Percentiles rank a stretch among this genome's conserved stretches.
Conservation (phyloP, 2,888 invertebrate genomes). For the Argyra leucocephala region DNA sequence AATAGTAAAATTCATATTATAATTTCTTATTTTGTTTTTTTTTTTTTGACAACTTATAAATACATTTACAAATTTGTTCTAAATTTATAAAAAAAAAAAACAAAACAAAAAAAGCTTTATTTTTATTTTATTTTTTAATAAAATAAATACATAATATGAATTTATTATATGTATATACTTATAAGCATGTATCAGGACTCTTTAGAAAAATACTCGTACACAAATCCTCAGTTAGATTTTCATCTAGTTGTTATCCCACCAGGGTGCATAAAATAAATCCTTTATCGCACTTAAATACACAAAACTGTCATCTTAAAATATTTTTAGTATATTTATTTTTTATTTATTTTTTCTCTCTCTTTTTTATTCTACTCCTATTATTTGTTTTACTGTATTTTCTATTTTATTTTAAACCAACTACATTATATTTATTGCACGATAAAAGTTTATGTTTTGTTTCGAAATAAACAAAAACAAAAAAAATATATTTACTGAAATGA, state of each 20-base stretch:
- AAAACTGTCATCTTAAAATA: background rate
- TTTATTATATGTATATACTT: background rate
- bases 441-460: too few relatives aligned
- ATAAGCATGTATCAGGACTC: too few relatives aligned
- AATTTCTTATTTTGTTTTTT: too few relatives aligned
- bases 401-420: background rate
- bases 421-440: background rate
- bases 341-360: background rate
- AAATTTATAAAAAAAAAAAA: too few relatives aligned
- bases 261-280: constrained; percentile 6
- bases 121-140: background rate
- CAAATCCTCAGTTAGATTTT: background rate
- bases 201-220: background rate
- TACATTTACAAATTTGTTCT: too few relatives aligned
- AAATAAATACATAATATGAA: too few relatives aligned
- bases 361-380: background rate
- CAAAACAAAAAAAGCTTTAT: too few relatives aligned
- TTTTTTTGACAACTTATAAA: too few relatives aligned
- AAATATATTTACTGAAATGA: too few relatives aligned
- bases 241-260: background rate
- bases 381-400: too few relatives aligned
- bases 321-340: background rate
- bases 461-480: too few relatives aligned
- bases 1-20: too few relatives aligned
- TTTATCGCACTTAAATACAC: constrained; percentile 3